Evolutionary conservation across 2,113 vertebrate genomes (phyloP), one percentile per base, ranked within the genome.

Genomic region (Gnathonemus echidnorhynchus): DNA sequence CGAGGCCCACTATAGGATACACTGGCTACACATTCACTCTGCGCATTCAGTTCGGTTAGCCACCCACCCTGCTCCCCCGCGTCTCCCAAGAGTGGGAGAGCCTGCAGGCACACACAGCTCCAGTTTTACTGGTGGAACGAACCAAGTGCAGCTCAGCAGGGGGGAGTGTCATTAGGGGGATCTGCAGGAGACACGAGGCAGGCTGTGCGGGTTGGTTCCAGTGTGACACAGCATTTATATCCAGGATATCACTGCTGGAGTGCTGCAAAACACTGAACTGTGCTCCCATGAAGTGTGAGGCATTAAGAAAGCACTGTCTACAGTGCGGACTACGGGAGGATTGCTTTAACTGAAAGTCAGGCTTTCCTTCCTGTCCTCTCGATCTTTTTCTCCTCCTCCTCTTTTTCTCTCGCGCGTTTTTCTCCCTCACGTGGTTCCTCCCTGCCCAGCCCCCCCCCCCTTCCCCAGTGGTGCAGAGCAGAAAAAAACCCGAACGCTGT

Each of bases 91-190:
- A 85, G 85, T 87, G 85, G 85, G 48, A 87, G n/a, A 52, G 49
- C 85, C 46, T 6, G 48, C 49, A 50, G 86, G 90, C 86, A 56
- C 66, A 86, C 50, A 86, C 0, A 31, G 90, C 91, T 85, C 88
- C 35, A 92, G 91, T 91, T 89, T 90, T 87, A 88, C 87, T 89
- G 35, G 91, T 89, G 94, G 95, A 85, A 90, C 91, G 91, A 93
- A 94, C 95, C 94, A 94, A 92, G 87, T 87, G 52, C 11, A 10
- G 74, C 48, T 50, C 3, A 42, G 91, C 92, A 93, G 94, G 93
- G 91, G 90, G 58, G 74, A 56, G 86, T 62, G 52, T 39, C 19
- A 5, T 27, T 50, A 50, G 8, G 83, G 42, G 89, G 10, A 7
- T 42, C 35, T 21, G 56, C 56, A 48, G 80, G 31, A 21, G 56